phyloP scores from a whole-genome alignment of 2,113 vertebrate species.

The Tichodroma muraria region DNA sequence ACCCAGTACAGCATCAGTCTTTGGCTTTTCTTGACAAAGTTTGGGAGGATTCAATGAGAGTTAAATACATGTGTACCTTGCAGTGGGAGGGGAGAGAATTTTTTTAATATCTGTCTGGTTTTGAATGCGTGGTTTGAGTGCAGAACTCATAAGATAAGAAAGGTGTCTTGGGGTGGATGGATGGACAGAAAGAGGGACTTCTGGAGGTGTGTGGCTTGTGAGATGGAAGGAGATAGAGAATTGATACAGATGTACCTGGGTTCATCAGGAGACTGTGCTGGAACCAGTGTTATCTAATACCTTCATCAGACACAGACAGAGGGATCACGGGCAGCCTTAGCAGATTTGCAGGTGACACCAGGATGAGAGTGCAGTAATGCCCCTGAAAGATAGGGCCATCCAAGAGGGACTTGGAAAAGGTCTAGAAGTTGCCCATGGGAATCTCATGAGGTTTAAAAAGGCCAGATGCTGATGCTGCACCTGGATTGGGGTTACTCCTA shows the following conservation, averaged over 20 bases:
- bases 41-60: not conserved
- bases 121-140: not conserved
- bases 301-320: not conserved
- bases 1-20: not conserved
- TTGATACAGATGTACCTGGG: not conserved
- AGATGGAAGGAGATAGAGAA: not conserved
- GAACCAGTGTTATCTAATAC: not conserved
- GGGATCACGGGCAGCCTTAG: not conserved
- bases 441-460: not conserved
- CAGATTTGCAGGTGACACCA: not conserved
- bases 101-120: not conserved
- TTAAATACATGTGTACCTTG: not conserved
- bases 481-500: not conserved
- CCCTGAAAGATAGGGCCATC: not conserved
- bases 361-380: not conserved
- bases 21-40: not conserved
- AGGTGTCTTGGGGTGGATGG: not conserved
- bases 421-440: too few relatives aligned
- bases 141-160: not conserved
- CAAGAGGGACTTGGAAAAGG: not conserved
- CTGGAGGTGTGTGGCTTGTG: not conserved
- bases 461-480: not conserved
- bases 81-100: not conserved
- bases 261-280: not conserved
- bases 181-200: not conserved